phyloP scores from a whole-genome alignment of 2,113 vertebrate species.

The Mirza zaza region DNA sequence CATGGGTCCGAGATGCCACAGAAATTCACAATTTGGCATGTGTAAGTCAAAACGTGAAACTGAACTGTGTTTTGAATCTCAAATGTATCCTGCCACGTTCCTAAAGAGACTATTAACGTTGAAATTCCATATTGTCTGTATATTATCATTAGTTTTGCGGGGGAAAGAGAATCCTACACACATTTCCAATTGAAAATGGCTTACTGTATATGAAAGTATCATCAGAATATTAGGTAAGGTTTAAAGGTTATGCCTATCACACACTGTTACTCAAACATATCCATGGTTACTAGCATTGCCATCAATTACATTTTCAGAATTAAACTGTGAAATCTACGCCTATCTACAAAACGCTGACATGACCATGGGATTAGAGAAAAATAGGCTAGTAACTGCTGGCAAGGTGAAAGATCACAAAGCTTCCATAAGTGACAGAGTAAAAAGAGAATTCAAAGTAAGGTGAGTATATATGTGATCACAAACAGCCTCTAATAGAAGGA shows the following conservation, averaged over 20 bases:
- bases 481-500: neutral
- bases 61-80: constrained; percentile 56
- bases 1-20: constrained; percentile 69
- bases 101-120: constrained; percentile 42
- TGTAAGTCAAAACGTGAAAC: constrained; percentile 63
- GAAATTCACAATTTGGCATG: constrained; percentile 69
- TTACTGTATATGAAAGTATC: neutral
- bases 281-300: neutral
- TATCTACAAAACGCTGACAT: neutral
- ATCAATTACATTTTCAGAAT: neutral
- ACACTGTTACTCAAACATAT: neutral
- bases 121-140: constrained; percentile 48
- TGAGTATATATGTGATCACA: neutral
- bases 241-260: neutral
- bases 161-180: constrained; percentile 18
- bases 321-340: neutral
- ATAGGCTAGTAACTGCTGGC: neutral
- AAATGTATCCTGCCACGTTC: constrained; percentile 48
- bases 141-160: neutral
- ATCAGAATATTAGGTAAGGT: neutral
- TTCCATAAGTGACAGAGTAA: neutral
- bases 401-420: neutral
- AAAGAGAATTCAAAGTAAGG: neutral
- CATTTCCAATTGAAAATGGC: neutral
- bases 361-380: neutral